phyloP scores from a whole-genome alignment of 1,140 invertebrate genomes.

The Diabrotica virgifera region DNA sequence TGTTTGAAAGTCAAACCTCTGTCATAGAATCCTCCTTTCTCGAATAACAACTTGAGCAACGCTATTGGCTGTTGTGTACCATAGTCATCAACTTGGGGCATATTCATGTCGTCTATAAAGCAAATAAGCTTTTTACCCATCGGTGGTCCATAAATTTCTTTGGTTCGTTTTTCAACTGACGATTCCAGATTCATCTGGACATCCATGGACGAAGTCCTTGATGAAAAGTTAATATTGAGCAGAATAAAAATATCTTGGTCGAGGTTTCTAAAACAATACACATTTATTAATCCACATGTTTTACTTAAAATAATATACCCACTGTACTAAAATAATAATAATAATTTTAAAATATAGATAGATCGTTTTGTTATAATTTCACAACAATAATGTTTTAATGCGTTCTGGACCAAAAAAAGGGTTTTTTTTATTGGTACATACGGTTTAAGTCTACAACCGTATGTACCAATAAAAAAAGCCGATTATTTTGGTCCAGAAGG shows the following conservation, averaged over 20 bases:
- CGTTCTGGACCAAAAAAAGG: too few relatives aligned
- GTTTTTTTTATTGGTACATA: too few relatives aligned
- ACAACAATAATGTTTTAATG: too few relatives aligned
- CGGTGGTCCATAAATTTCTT: slow-evolving; percentile 83
- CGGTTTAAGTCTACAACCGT: too few relatives aligned
- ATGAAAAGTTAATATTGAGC: slow-evolving; percentile 86
- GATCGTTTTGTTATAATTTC: too few relatives aligned
- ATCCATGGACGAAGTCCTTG: slow-evolving; percentile 82
- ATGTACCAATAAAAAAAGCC: too few relatives aligned
- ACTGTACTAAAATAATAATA: too few relatives aligned
- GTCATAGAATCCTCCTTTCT: slow-evolving; percentile 83
- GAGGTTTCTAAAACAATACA: slow-evolving; percentile 50
- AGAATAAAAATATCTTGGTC: slow-evolving; percentile 64
- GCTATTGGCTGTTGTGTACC: slow-evolving; percentile 92
- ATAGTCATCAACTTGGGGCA: slow-evolving; percentile 82
- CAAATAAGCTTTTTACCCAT: slow-evolving; percentile 81
- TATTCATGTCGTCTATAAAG: slow-evolving; percentile 93
- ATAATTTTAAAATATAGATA: too few relatives aligned
- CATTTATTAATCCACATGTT: too few relatives aligned
- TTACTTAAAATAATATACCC: too few relatives aligned
- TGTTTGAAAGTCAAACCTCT: slow-evolving; percentile 57
- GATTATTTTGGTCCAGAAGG: too few relatives aligned
- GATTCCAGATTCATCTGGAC: slow-evolving; percentile 84
- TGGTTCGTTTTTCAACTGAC: slow-evolving; percentile 82
- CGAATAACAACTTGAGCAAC: slow-evolving; percentile 79